Base-by-base conservation (phyloP, 2,888 invertebrate species). In the Taphrorychus bicolor region DNA sequence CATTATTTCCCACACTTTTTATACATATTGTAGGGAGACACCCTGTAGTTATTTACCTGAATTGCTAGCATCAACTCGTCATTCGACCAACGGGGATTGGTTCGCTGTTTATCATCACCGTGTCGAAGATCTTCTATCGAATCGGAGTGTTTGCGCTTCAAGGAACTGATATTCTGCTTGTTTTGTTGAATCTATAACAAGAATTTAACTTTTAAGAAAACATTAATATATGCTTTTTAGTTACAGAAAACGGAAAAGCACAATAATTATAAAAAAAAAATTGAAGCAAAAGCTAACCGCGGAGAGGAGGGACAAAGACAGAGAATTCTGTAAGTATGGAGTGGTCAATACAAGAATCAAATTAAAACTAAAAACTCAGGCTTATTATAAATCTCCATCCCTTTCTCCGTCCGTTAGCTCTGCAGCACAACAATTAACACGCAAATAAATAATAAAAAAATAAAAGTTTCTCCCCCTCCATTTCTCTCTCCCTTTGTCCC, bases 11-110 rank as follows among this genome's bases (percentile, higher is more conserved):
- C 11, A 32, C 3, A 19, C 2, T 18, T 3, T 7, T 41, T 18
- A 4, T 24, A n/a, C n/a, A n/a, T n/a, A n/a, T n/a, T n/a, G n/a
- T n/a, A 53, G 17, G 9, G 18, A 16, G 9, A n/a, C n/a, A n/a
- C n/a, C n/a, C n/a, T n/a, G n/a, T n/a, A n/a, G n/a, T n/a, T 5
- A 45, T n/a, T 66, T 58, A 95, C 97, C 71, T 96, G 94, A 32
- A 97, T 94, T 16, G 95, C 97, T 78, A 98, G 85, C 22, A 95
- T 85, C 18, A 95, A 83, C 83, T 98, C 98, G 74, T 97, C 97
- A 75, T 93, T 92, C 23, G 94, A 93, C 98, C 98, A 98, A 22
- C 79, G 76, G 0, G 94, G 88, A 81, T 93, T 93, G 58, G 94
- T 90, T 75, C 94, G 91, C 11, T 80, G 76, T 68, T 75, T 78